A percentile compares a stretch with the other conserved stretches of the same genome.
phyloP scores from a whole-genome alignment of 2,888 invertebrate genomes.

The Luffia ferchaultella region DNA sequence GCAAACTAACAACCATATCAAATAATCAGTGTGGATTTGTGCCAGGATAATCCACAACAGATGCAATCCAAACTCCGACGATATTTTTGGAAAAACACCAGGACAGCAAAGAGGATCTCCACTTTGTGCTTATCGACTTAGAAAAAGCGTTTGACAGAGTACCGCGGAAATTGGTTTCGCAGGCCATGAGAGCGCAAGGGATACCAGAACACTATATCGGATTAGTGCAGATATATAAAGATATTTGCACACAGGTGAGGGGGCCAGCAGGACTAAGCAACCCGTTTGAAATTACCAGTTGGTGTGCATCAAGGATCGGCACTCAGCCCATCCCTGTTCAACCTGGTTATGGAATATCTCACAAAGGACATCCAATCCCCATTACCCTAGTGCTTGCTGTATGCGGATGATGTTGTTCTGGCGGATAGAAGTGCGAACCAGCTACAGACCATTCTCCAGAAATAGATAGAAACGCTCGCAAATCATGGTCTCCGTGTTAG shows the following conservation, averaged over 20 bases:
- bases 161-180: not conserved
- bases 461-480: not conserved
- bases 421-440: not conserved
- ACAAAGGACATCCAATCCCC: not conserved
- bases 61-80: not conserved
- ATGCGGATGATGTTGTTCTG: not conserved
- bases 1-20: not conserved
- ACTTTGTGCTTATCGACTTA: not conserved
- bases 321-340: not conserved
- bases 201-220: not conserved
- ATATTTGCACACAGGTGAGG: not conserved
- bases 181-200: not conserved
- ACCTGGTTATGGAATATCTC: not conserved
- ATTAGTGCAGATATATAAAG: not conserved
- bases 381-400: not conserved
- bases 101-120: not conserved
- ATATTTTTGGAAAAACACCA: not conserved
- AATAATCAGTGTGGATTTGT: slow-evolving; percentile 2
- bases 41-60: not conserved
- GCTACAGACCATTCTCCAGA: not conserved
- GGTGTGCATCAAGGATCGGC: not conserved
- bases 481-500: not conserved
- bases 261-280: not conserved
- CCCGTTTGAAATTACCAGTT: not conserved
- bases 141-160: not conserved